A percentile compares a stretch with the other conserved stretches of the same genome.
These are phyloP conservation scores for Plodia interpunctella DNA, from an alignment of 1,140 invertebrate species.

Conservation along the genomic window DNA sequence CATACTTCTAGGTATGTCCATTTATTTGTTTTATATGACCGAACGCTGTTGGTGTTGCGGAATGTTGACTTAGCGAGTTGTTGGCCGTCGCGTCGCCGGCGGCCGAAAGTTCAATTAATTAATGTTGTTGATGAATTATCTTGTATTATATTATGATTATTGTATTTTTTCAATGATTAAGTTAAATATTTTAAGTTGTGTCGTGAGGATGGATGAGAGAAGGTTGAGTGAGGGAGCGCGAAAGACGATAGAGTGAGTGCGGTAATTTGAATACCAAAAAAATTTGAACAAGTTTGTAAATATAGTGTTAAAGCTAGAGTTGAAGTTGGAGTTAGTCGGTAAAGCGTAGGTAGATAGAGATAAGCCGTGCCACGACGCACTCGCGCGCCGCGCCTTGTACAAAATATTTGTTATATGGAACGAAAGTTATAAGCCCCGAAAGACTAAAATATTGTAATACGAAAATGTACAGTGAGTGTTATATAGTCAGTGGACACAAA, in stretches of 20 bases:
- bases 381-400: constrained; percentile 70
- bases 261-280: constrained; percentile 76
- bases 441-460: constrained; percentile 62
- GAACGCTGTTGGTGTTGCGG: constrained; percentile 59
- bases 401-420: constrained; percentile 74
- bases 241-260: constrained; percentile 54
- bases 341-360: constrained; percentile 50
- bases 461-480: constrained; percentile 76
- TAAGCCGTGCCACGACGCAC: constrained; percentile 70
- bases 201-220: constrained; percentile 51
- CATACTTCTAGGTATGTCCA: constrained; percentile 70
- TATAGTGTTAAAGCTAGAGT: constrained; percentile 67
- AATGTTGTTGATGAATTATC: constrained; percentile 66
- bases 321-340: constrained; percentile 60
- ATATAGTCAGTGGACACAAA: constrained; percentile 76
- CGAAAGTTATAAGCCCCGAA: constrained; percentile 68
- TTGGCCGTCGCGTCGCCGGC: constrained; percentile 37
- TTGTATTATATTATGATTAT: constrained; percentile 74
- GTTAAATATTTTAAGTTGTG: constrained; percentile 68
- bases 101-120: constrained; percentile 62
- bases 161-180: constrained; percentile 73
- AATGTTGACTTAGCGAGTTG: constrained; percentile 52
- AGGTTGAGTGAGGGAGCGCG: constrained; percentile 38
- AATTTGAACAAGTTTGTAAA: constrained; percentile 69
- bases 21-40: constrained; percentile 67